A percentile compares a stretch with the other conserved stretches of the same genome.
These are phyloP conservation scores for Hypomesus transpacificus DNA, from an alignment of 2,113 vertebrate genomes.

Conservation along the genomic window DNA sequence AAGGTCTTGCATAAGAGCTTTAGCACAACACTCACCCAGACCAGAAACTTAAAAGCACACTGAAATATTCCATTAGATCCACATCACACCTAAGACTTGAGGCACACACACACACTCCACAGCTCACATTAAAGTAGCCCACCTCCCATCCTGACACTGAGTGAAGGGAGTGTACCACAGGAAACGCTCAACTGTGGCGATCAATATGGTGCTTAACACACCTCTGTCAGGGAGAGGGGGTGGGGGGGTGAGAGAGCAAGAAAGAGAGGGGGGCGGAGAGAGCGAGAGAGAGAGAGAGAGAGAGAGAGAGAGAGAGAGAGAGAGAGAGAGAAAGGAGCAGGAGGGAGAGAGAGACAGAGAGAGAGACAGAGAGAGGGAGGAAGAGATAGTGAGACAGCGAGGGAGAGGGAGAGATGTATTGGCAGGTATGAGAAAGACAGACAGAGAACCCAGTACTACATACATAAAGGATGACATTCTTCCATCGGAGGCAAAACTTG, in stretches of 20 bases:
- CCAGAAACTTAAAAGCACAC: not conserved
- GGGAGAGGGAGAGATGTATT: not conserved
- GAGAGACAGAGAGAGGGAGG: not conserved
- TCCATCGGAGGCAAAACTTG: no score
- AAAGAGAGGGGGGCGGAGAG: not conserved
- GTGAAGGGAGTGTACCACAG: slow-evolving; percentile 12
- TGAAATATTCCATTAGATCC: not conserved
- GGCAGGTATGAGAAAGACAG: not conserved
- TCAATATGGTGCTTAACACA: slow-evolving; percentile 23
- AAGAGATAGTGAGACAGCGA: no score
- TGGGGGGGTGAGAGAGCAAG: not conserved
- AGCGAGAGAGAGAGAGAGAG: not conserved
- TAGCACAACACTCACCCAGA: not conserved
- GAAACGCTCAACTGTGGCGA: not conserved
- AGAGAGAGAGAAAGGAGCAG: no score
- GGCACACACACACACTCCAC: slow-evolving; percentile 20
- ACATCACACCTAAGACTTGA: not conserved
- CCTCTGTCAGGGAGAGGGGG: not conserved
- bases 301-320: not conserved
- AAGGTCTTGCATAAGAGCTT: not conserved
- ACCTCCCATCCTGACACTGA: slow-evolving; percentile 15
- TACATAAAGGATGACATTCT: no score
- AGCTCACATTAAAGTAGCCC: slow-evolving; percentile 12
- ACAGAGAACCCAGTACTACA: not conserved
- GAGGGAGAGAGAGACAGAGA: not conserved